Evolutionary conservation across 1,140 invertebrate species (phyloP).

Genomic region (Microplitis mediator): DNA sequence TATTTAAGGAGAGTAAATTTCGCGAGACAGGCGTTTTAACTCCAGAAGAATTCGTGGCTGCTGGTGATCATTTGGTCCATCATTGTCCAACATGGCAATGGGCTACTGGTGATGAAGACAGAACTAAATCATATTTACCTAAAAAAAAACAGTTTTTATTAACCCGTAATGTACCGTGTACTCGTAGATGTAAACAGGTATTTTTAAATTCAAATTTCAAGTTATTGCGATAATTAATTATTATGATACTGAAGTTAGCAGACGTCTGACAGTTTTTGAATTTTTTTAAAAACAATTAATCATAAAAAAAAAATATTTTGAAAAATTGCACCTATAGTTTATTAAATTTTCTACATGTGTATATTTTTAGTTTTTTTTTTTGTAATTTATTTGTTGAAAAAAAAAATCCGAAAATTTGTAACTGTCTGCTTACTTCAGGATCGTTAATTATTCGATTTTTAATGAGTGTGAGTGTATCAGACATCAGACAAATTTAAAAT

Average conservation of each 20-base stretch:
- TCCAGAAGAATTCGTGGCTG: constrained; percentile 94
- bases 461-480: too few relatives aligned
- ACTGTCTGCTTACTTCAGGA: too few relatives aligned
- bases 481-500: too few relatives aligned
- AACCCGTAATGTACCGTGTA: constrained; percentile 94
- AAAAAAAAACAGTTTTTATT: constrained; percentile 97
- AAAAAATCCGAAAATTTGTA: too few relatives aligned
- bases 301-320: too few relatives aligned
- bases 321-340: too few relatives aligned
- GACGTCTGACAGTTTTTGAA: too few relatives aligned
- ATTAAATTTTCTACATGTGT: too few relatives aligned
- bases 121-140: constrained; percentile 87
- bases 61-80: constrained; percentile 98
- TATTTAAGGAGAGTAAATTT: constrained; percentile 92
- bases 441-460: too few relatives aligned
- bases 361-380: too few relatives aligned
- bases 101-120: constrained; percentile 87
- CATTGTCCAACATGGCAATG: constrained; percentile 99
- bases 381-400: too few relatives aligned
- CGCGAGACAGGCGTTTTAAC: constrained; percentile 97
- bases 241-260: background rate
- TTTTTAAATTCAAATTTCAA: background rate
- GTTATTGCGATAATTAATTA: background rate
- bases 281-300: too few relatives aligned
- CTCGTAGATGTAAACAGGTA: constrained; percentile 90